Evolutionary conservation across 2,888 invertebrate genomes (phyloP).

Genomic region (Athripsodes cinereus): DNA sequence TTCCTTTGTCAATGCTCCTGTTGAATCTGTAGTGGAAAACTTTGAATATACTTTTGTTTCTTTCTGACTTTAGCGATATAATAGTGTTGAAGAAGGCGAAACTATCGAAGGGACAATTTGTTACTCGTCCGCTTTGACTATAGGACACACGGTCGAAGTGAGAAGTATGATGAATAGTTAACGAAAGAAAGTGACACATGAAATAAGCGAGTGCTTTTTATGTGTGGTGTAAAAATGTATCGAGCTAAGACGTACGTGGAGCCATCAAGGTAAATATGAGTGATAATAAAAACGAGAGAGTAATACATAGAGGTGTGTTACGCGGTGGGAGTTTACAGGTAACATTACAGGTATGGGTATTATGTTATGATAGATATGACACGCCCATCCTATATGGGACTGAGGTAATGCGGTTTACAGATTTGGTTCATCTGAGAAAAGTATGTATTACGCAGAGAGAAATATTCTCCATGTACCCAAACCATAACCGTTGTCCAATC

Average conservation of each 20-base stretch:
- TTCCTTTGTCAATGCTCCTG: constrained; percentile 20
- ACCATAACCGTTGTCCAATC: no score
- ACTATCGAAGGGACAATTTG: constrained; percentile 16
- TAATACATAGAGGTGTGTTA: constrained; percentile 15
- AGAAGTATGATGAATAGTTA: constrained; percentile 15
- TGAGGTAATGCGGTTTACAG: constrained; percentile 2
- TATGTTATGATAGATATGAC: constrained; percentile 14
- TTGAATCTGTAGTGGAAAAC: constrained; percentile 19
- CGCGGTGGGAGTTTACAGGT: constrained; percentile 19
- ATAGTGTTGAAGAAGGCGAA: constrained; percentile 12
- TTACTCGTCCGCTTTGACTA: constrained; percentile 11
- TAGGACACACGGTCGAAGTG: constrained; percentile 14
- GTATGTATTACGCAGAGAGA: no score
- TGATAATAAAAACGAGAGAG: constrained; percentile 14
- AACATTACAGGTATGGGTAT: neutral
- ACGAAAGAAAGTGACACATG: constrained; percentile 13
- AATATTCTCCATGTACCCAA: no score
- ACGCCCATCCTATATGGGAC: constrained; percentile 15
- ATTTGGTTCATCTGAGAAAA: constrained; percentile 6
- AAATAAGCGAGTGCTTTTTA: neutral
- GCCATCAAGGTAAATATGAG: neutral
- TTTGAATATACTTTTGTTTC: constrained; percentile 20
- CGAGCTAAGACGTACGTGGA: constrained; percentile 17
- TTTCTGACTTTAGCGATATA: constrained; percentile 8
- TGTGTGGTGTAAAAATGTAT: neutral